These are phyloP conservation scores for Cryptophagus acutangulus DNA, from an alignment of 2,888 invertebrate species.

Conservation along the genomic window DNA sequence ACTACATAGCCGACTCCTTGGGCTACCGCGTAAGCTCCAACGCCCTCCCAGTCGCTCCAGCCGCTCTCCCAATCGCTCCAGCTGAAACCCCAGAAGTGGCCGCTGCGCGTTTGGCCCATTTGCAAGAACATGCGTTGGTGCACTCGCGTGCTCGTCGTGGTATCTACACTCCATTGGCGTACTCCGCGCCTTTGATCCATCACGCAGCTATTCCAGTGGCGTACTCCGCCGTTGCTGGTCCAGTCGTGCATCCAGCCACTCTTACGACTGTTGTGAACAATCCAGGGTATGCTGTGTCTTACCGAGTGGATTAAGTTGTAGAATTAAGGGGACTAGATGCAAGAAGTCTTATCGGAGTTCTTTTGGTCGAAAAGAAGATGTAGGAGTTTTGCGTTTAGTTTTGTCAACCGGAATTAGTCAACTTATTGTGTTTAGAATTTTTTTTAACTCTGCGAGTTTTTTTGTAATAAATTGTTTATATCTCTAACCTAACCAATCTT, in stretches of 20 bases:
- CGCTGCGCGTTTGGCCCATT: constrained; percentile 48
- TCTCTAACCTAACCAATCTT: constrained; percentile 32
- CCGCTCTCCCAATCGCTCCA: constrained; percentile 34
- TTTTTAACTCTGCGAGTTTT: no score
- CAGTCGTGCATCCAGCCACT: constrained; percentile 29
- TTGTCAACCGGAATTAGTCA: no score
- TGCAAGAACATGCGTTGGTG: constrained; percentile 41
- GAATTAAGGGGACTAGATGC: background rate
- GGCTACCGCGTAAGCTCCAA: constrained; percentile 48
- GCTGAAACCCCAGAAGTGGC: constrained; percentile 41
- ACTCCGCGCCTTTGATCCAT: constrained; percentile 11
- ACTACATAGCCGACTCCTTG: constrained; percentile 47
- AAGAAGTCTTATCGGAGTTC: background rate
- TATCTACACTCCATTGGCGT: constrained; percentile 6
- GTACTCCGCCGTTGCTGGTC: constrained; percentile 26
- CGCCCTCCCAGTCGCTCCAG: constrained; percentile 46
- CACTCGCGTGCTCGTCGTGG: constrained; percentile 29
- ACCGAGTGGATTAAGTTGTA: constrained; percentile 39
- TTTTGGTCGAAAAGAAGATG: background rate
- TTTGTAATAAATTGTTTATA: background rate
- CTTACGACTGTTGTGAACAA: constrained; percentile 43
- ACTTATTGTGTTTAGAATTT: no score
- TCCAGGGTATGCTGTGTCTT: constrained; percentile 46
- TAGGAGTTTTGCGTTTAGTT: no score
- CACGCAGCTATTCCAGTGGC: constrained; percentile 10